phyloP scores from a whole-genome alignment of 2,888 invertebrate species.

The Drosophila prostipennis region DNA sequence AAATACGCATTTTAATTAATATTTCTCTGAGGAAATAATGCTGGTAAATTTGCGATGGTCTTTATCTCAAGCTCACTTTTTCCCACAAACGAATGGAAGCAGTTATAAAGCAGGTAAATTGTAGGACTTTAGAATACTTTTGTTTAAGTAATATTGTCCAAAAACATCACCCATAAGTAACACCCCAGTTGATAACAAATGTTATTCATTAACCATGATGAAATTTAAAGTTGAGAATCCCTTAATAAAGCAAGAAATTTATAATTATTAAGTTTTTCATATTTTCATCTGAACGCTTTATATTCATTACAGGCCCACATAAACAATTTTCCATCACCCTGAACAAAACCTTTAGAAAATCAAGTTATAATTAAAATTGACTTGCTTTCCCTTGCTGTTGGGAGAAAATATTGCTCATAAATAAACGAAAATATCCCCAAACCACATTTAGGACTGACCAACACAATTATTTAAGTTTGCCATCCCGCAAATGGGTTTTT shows the following conservation, averaged over 20 bases:
- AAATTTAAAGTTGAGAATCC: too few species aligned
- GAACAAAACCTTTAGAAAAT: not conserved
- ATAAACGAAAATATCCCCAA: not conserved
- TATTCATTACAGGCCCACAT: not conserved
- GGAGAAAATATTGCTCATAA: not conserved
- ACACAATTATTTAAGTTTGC: not conserved
- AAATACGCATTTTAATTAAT: constrained; percentile 27
- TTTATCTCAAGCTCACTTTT: not conserved
- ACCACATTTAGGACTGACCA: not conserved
- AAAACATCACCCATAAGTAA: too few species aligned
- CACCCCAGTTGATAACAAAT: too few species aligned
- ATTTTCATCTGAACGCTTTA: too few species aligned
- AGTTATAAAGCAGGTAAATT: too few species aligned
- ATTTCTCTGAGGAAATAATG: constrained; percentile 2
- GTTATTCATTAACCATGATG: too few species aligned
- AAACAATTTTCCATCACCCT: not conserved
- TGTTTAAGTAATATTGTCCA: too few species aligned
- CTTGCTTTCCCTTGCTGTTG: not conserved
- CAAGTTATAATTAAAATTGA: not conserved
- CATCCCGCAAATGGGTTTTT: not conserved
- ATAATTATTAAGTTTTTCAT: too few species aligned
- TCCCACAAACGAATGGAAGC: not conserved
- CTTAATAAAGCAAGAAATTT: too few species aligned
- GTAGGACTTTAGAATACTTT: too few species aligned
- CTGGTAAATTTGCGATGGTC: not conserved